These are phyloP conservation scores for Nomada fucata DNA, from an alignment of 2,888 invertebrate genomes.

Conservation along the genomic window DNA sequence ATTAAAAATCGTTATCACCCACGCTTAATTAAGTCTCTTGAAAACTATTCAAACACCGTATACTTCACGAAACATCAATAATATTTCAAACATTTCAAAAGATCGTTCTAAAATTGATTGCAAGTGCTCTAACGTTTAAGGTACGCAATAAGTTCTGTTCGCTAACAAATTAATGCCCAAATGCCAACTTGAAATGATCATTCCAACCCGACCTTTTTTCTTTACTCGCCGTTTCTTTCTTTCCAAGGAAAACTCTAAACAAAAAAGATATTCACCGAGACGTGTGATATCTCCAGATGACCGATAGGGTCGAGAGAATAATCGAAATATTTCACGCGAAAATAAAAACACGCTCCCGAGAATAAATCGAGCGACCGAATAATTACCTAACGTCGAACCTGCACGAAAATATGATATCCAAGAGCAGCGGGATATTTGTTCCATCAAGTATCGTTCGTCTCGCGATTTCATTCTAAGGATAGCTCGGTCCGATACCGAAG, in stretches of 20 bases:
- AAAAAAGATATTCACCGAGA: no score
- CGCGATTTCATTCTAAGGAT: neutral
- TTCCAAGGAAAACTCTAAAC: no score
- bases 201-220: no score
- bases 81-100: neutral
- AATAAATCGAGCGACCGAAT: no score
- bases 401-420: neutral
- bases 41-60: neutral
- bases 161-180: no score
- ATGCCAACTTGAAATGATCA: no score
- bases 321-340: neutral
- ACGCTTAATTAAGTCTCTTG: neutral
- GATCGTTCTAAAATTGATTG: neutral
- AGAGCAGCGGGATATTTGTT: neutral
- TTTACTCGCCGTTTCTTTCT: no score
- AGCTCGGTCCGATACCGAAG: neutral
- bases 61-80: neutral
- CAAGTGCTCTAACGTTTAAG: no score
- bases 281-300: no score
- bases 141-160: no score
- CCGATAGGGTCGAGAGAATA: no score
- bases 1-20: neutral
- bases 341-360: neutral
- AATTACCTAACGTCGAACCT: no score
- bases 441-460: neutral